phyloP scores from a whole-genome alignment of 2,113 vertebrate species.

The Sakesphorus luctuosus region DNA sequence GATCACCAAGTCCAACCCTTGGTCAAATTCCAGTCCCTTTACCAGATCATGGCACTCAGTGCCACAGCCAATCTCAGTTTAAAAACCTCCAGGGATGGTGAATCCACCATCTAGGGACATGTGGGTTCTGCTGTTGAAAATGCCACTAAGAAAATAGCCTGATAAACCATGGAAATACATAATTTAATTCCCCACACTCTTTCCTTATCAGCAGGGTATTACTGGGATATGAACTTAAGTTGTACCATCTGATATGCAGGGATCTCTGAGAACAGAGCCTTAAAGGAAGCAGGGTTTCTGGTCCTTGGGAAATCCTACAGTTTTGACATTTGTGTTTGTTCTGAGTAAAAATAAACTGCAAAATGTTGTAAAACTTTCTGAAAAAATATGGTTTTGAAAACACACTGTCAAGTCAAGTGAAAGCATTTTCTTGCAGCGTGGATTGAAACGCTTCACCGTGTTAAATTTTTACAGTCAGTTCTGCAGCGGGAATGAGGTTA shows the following conservation, averaged over 20 bases:
- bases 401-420: rapidly evolving
- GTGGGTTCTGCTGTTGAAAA: slow-evolving; percentile 16
- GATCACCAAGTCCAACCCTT: no score
- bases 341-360: neutral
- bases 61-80: no score
- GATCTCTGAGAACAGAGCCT: neutral
- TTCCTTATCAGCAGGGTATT: neutral
- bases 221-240: neutral
- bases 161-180: neutral
- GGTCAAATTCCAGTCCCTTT: no score
- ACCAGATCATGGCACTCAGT: no score
- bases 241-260: neutral
- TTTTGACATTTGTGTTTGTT: neutral
- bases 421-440: neutral
- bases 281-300: neutral
- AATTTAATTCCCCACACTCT: neutral
- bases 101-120: neutral
- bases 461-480: neutral
- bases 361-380: neutral
- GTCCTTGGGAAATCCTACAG: neutral
- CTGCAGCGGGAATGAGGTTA: neutral
- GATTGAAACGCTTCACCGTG: rapidly evolving
- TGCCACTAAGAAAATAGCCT: slow-evolving; percentile 38
- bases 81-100: no score
- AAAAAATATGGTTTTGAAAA: neutral